Percentiles rank a stretch among this genome's conserved stretches.
Evolutionary conservation across 2,888 invertebrate species (phyloP).

Genomic region (Magallana nippona): DNA sequence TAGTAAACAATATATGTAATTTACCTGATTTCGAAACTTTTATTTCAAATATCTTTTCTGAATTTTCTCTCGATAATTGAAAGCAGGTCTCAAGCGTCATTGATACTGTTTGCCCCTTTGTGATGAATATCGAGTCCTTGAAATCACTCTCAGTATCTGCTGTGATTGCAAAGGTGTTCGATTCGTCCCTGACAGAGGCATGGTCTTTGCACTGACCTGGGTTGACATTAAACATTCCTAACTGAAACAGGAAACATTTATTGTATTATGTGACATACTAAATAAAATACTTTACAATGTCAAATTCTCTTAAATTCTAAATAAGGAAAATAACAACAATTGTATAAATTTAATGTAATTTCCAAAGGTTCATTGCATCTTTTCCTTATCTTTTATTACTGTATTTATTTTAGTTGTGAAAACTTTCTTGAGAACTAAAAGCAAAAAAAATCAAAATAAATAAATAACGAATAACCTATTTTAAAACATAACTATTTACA

Average conservation of each 20-base stretch:
- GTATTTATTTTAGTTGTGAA: too few relatives aligned
- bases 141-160: neutral
- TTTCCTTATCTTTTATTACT: too few relatives aligned
- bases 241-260: neutral
- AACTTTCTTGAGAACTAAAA: too few relatives aligned
- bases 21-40: neutral
- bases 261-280: neutral
- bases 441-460: too few relatives aligned
- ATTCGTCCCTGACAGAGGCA: neutral
- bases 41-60: constrained; percentile 24
- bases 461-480: too few relatives aligned
- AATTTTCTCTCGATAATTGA: neutral
- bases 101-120: neutral
- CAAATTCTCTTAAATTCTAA: neutral
- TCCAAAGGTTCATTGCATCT: too few relatives aligned
- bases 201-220: constrained; percentile 12
- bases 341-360: too few relatives aligned
- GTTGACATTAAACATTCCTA: constrained; percentile 20
- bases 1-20: neutral
- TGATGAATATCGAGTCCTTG: neutral
- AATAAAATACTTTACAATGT: neutral
- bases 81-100: neutral
- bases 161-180: neutral
- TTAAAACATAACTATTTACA: too few relatives aligned
- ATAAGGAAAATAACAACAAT: too few relatives aligned